Conservation (phyloP, 92 coral and sea anemone genomes). For the Isaurus tuberculatus region DNA sequence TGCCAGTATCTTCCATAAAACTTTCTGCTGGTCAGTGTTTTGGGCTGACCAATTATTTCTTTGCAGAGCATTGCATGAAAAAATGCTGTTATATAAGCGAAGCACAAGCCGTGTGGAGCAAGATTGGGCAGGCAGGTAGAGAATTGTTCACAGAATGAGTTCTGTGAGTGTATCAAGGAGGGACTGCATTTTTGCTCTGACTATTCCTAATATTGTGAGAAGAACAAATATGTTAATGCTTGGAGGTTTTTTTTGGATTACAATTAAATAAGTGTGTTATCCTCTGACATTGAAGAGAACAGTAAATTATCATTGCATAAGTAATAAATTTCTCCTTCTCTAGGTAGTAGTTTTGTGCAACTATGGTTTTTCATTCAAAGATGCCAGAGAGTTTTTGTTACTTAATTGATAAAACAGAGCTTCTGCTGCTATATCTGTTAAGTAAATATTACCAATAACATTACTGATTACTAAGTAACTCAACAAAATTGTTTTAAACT, state of each 20-base stretch:
- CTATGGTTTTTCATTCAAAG: too few species aligned
- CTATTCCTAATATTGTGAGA: slow-evolving; percentile 39
- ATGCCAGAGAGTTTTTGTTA: too few species aligned
- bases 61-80: too few species aligned
- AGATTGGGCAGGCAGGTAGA: slow-evolving; percentile 51
- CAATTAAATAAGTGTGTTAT: background rate
- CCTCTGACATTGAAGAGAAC: slow-evolving; percentile 5
- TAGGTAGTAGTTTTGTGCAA: slow-evolving; percentile 1
- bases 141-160: slow-evolving; percentile 61
- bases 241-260: slow-evolving; percentile 23
- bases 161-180: slow-evolving; percentile 65
- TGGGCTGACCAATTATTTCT: too few species aligned
- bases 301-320: slow-evolving; percentile 10
- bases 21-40: too few species aligned
- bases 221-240: slow-evolving; percentile 15
- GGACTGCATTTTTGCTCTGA: slow-evolving; percentile 54
- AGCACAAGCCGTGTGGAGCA: slow-evolving; percentile 49
- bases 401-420: too few species aligned
- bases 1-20: too few species aligned
- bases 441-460: background rate
- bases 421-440: too few species aligned
- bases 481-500: background rate
- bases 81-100: too few species aligned
- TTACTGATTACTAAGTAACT: too few species aligned
- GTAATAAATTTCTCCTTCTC: slow-evolving; percentile 8